Evolutionary conservation across 2,888 invertebrate genomes (phyloP), one percentile per base, ranked within the genome.

Genomic region (Shargacucullia verbasci): DNA sequence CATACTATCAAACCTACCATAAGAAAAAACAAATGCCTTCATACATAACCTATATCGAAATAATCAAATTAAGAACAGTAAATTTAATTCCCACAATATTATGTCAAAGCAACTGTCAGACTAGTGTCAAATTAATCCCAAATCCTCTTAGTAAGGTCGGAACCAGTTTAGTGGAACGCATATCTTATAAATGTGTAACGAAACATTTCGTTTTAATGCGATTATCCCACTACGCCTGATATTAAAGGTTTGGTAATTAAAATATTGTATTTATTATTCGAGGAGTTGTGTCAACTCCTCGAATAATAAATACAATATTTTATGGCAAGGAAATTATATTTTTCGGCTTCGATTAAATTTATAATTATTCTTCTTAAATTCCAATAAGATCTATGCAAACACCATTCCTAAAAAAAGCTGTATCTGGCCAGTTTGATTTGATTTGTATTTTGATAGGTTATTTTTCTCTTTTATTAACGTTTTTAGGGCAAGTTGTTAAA

Each of bases 61-160:
- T 91, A 91, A 91, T 83, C 80, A 80, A 79, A 87, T 91, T 89
- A 88, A 73, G 74, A 79, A 82, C 91, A 87, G 82, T 82, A 84
- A 86, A 90, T 91, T 90, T 90, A 88, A 90, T 89, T 83, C 79
- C 73, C 82, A 83, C 76, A 82, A 83, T 80, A 80, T 76, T 76
- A 75, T 69, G 84, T 83, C 86, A 82, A 79, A 82, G 80, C 84
- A 82, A 59, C 81, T 88, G 92, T 89, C 92, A 70, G 83, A 72
- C 84, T 87, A 85, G 74, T 74, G 85, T 89, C 89, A 76, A 44
- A 82, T 80, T 81, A 83, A 82, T 79, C 74, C 66, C 53, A 68
- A 74, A 79, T 78, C 70, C 69, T 70, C 74, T 72, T 69, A 68
- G 48, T 35, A 49, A 55, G 31, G 43, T 50, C 61, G 14, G 27